phyloP scores from a whole-genome alignment of 2,797 vertebrate genomes.

The Clamator glandarius region DNA sequence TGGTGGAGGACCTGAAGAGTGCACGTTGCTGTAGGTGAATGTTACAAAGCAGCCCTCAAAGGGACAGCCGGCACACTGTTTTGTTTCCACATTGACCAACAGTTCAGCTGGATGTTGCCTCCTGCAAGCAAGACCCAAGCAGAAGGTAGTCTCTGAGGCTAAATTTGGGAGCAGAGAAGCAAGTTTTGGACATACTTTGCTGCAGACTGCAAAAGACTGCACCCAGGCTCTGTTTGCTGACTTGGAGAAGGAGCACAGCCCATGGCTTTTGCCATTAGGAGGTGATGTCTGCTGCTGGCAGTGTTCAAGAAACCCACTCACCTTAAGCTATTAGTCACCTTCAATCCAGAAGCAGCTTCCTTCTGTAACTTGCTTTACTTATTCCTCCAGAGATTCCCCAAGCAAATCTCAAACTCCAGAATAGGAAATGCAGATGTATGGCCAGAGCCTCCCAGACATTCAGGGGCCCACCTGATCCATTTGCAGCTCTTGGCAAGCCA shows the following conservation, averaged over 20 bases:
- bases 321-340: neutral
- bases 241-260: neutral
- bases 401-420: neutral
- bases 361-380: neutral
- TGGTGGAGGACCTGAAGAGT: neutral
- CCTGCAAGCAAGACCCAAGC: neutral
- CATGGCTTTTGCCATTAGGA: neutral
- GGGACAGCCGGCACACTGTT: neutral
- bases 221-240: rapidly evolving
- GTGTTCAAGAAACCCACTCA: neutral
- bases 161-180: neutral
- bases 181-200: neutral
- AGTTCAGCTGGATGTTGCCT: neutral
- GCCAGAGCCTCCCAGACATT: neutral
- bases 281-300: neutral
- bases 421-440: neutral
- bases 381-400: neutral
- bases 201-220: neutral
- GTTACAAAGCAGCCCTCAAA: neutral
- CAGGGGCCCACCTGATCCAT: neutral
- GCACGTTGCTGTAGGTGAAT: neutral
- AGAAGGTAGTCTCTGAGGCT: neutral
- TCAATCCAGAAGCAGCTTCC: neutral
- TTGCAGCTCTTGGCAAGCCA: neutral
- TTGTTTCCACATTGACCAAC: neutral